phyloP scores from a whole-genome alignment of 1,140 invertebrate species.

The Hycleus cichorii region DNA sequence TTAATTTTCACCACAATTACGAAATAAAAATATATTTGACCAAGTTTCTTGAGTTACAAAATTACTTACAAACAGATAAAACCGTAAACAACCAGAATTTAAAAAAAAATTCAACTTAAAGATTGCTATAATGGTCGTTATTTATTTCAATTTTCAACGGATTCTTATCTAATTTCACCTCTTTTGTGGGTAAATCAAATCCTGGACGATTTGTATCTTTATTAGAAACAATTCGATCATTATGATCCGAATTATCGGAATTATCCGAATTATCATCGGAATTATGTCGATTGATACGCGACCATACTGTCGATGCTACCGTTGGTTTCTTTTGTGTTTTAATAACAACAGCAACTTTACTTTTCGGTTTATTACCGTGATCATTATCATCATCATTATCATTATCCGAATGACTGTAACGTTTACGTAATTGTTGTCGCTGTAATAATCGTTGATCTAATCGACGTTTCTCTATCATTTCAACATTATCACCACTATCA shows the following conservation, averaged over 20 bases:
- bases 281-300: constrained; percentile 17
- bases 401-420: neutral
- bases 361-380: constrained; percentile 26
- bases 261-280: constrained; percentile 6
- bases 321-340: constrained; percentile 37
- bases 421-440: neutral
- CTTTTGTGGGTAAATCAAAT: constrained; percentile 18
- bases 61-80: too few relatives aligned
- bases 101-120: neutral
- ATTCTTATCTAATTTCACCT: constrained; percentile 25
- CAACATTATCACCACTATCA: neutral
- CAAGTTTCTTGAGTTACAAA: too few relatives aligned
- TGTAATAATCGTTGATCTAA: neutral
- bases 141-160: constrained; percentile 36
- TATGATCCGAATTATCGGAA: constrained; percentile 13
- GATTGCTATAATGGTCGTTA: constrained; percentile 7
- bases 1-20: too few relatives aligned
- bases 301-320: constrained; percentile 39
- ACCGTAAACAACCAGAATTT: neutral
- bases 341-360: constrained; percentile 38
- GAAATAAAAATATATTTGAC: too few relatives aligned
- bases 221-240: constrained; percentile 1
- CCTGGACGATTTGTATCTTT: constrained; percentile 21
- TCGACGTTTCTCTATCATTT: neutral
- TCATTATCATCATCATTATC: neutral